Conservation (phyloP, 1,140 invertebrate genomes). For the Eumeta japonica region DNA sequence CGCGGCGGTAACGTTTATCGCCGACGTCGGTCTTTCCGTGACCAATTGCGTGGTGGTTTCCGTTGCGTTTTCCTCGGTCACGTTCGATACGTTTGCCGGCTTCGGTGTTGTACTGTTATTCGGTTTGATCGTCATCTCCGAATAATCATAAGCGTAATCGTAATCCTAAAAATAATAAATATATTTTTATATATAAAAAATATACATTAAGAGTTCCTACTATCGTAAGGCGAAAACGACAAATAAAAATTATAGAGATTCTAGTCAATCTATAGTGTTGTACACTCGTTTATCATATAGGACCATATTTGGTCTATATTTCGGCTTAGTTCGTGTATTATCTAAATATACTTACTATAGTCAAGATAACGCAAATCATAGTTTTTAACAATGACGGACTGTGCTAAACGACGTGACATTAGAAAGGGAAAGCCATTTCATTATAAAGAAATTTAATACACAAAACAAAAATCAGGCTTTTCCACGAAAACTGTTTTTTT, state of each 20-base stretch:
- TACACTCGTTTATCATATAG: neutral
- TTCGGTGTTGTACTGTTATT: slow-evolving; percentile 37
- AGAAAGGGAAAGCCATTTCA: too few relatives aligned
- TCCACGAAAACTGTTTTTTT: too few relatives aligned
- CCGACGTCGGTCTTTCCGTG: slow-evolving; percentile 5
- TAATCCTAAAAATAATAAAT: slow-evolving; percentile 54
- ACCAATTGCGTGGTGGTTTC: slow-evolving; percentile 12
- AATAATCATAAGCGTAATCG: slow-evolving; percentile 62
- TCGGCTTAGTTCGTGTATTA: too few relatives aligned
- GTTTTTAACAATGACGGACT: too few relatives aligned
- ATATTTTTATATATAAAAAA: slow-evolving; percentile 5
- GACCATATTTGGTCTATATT: too few relatives aligned
- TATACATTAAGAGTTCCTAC: too few relatives aligned
- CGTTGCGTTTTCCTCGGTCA: slow-evolving; percentile 23
- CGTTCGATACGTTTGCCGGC: slow-evolving; percentile 31
- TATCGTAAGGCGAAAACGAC: neutral
- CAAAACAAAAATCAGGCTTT: too few relatives aligned
- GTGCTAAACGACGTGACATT: too few relatives aligned
- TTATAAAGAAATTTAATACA: too few relatives aligned
- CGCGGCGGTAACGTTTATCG: slow-evolving; percentile 13
- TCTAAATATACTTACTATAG: too few relatives aligned
- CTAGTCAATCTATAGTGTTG: slow-evolving; percentile 6
- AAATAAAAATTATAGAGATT: slow-evolving; percentile 4
- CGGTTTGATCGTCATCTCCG: slow-evolving; percentile 62
- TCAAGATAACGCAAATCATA: too few relatives aligned